Evolutionary conservation across 2,113 vertebrate species (phyloP).

Genomic region (Turnix velox): DNA sequence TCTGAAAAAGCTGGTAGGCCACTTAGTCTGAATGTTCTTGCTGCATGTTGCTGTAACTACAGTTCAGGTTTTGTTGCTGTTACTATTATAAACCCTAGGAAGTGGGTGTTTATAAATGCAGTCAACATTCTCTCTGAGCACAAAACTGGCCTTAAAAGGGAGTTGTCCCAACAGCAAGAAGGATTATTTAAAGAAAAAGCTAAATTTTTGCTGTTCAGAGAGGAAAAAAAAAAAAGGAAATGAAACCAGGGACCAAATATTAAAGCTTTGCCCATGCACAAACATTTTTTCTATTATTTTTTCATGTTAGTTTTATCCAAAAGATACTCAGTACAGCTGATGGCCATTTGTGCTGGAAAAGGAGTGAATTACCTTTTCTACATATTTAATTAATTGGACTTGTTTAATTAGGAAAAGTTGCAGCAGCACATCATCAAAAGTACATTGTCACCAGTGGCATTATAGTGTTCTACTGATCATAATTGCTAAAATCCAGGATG

Average conservation of each 20-base stretch:
- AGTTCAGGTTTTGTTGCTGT: slow-evolving; percentile 47
- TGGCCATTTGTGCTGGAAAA: neutral
- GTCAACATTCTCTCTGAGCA: slow-evolving; percentile 52
- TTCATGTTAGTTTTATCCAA: neutral
- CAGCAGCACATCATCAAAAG: neutral
- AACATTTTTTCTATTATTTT: neutral
- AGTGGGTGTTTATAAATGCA: slow-evolving; percentile 61
- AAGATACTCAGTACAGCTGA: neutral
- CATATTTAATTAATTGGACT: neutral
- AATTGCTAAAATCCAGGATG: neutral
- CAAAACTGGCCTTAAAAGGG: slow-evolving; percentile 60
- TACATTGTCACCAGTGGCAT: neutral
- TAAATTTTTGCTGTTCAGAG: slow-evolving; percentile 4
- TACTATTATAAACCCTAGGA: slow-evolving; percentile 61
- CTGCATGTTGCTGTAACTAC: neutral
- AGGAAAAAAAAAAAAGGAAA: neutral
- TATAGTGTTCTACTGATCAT: neutral
- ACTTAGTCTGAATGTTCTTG: neutral
- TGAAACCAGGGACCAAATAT: neutral
- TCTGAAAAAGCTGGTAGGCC: neutral
- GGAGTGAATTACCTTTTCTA: neutral
- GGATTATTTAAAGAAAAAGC: slow-evolving; percentile 56
- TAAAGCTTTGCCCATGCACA: neutral
- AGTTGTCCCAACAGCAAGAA: slow-evolving; percentile 40
- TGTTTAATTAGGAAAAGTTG: neutral